Evolutionary conservation across 2,113 vertebrate genomes (phyloP).

Genomic region (Tupaia chinensis): DNA sequence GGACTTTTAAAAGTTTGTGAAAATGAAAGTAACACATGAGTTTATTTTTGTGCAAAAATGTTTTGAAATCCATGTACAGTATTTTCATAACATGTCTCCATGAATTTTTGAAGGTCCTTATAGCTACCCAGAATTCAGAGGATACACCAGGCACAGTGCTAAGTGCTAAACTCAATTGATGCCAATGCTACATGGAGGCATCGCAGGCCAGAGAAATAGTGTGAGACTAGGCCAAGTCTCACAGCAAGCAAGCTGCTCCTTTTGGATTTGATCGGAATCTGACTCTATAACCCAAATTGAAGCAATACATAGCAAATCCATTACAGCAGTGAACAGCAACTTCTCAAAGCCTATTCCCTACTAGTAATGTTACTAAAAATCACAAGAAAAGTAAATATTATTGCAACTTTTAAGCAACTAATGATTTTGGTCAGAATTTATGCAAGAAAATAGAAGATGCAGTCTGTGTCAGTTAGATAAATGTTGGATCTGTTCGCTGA

Average conservation of each 20-base stretch:
- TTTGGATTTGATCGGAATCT: neutral
- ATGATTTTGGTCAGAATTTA: neutral
- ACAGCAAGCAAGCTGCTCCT: neutral
- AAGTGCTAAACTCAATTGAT: neutral
- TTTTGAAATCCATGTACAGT: too few relatives aligned
- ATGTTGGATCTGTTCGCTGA: neutral
- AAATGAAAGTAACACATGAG: too few relatives aligned
- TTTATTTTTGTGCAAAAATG: too few relatives aligned
- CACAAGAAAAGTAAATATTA: neutral
- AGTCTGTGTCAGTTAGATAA: neutral
- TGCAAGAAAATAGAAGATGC: slow-evolving; percentile 10
- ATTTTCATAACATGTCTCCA: too few relatives aligned
- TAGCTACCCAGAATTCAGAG: too few relatives aligned
- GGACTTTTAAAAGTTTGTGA: too few relatives aligned
- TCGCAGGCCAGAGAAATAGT: neutral
- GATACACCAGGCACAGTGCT: neutral
- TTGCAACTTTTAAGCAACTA: neutral
- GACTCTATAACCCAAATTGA: neutral
- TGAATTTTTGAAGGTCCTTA: too few relatives aligned
- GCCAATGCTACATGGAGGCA: neutral
- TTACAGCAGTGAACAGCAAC: neutral
- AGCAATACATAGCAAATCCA: neutral
- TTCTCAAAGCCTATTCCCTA: neutral
- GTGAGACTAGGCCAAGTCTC: neutral
- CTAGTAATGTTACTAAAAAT: neutral